A percentile compares a stretch with the other conserved stretches of the same genome.
Conservation (phyloP, 2,797 vertebrate genomes). For the Diglossa cyanea region DNA sequence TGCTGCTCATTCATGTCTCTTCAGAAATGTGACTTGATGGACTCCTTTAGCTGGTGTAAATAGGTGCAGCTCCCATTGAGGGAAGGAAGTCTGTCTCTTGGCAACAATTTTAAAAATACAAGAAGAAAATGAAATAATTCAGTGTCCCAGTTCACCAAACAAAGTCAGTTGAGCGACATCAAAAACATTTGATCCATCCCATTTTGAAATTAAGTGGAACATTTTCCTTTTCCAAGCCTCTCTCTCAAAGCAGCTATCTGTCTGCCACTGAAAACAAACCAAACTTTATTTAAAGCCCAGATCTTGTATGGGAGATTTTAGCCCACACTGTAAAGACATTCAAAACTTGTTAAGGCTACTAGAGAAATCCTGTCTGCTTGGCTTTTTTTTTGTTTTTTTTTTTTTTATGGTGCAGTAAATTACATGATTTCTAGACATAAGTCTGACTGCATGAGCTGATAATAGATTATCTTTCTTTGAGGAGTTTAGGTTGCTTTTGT, state of each 20-base stretch:
- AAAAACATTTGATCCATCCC: not conserved
- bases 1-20: conserved; percentile 19
- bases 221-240: not conserved
- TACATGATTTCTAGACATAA: not conserved
- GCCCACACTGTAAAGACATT: not conserved
- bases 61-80: not conserved
- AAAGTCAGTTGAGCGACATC: not conserved
- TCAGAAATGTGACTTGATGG: not conserved
- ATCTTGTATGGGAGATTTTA: not conserved
- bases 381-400: not conserved
- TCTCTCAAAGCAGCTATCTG: not conserved
- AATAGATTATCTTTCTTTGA: not conserved
- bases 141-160: not conserved
- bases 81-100: not conserved
- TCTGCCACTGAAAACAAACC: not conserved
- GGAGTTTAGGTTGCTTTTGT: not conserved
- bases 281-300: conserved; percentile 17
- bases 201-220: conserved; percentile 4
- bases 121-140: conserved; percentile 4
- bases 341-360: conserved; percentile 17
- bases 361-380: conserved; percentile 5
- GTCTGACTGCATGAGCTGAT: not conserved
- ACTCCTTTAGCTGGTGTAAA: not conserved
- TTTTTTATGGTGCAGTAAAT: not conserved
- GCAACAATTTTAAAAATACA: not conserved